phyloP scores from a whole-genome alignment of 2,797 vertebrate species.

The Dermochelys coriacea region DNA sequence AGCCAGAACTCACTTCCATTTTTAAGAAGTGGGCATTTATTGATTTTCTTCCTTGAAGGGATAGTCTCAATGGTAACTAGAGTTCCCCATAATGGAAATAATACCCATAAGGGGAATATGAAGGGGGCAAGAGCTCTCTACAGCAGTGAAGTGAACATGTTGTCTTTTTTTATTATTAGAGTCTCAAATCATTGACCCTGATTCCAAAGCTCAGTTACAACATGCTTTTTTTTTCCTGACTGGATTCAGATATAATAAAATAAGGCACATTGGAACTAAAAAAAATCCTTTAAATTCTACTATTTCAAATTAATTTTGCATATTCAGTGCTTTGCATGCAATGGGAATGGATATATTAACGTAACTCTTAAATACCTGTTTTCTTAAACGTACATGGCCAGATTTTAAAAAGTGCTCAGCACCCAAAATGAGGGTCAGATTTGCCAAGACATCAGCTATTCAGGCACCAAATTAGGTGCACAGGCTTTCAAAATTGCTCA shows the following conservation, averaged over 20 bases:
- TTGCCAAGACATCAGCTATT: neutral
- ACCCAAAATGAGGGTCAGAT: neutral
- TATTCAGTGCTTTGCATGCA: neutral
- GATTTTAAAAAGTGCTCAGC: neutral
- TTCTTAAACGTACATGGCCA: neutral
- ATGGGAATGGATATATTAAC: neutral
- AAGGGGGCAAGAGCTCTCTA: neutral
- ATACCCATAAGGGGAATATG: neutral
- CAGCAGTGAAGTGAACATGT: neutral
- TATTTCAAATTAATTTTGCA: neutral
- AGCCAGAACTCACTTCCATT: neutral
- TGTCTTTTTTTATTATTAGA: neutral
- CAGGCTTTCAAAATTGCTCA: neutral
- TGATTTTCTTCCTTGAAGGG: neutral
- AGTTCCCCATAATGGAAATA: neutral
- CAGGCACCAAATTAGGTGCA: neutral
- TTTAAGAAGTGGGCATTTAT: neutral
- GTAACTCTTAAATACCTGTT: neutral
- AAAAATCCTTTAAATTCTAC: neutral
- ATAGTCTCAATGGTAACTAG: neutral
- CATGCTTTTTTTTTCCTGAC: neutral
- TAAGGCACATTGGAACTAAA: neutral
- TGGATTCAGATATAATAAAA: neutral
- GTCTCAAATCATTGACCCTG: neutral
- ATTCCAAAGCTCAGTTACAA: neutral